Conservation (phyloP, 2,113 vertebrate species). For the Physeter macrocephalus region DNA sequence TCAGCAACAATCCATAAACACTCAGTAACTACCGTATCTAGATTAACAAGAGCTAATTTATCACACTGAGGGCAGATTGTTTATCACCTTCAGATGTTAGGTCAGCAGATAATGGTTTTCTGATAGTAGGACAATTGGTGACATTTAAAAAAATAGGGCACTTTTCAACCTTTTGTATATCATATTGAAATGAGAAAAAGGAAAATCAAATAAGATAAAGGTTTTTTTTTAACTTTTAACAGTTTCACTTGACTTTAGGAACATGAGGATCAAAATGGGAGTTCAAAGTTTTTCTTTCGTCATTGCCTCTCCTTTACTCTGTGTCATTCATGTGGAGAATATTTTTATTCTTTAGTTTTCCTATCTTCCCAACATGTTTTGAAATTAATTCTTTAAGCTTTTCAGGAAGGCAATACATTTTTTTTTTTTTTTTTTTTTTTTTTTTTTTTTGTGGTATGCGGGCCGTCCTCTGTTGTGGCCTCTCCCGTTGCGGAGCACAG, state of each 20-base stretch:
- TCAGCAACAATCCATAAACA: not conserved
- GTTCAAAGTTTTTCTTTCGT: not conserved
- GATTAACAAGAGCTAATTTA: not conserved
- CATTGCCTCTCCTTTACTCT: not conserved
- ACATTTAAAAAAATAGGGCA: not conserved
- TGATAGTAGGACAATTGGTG: not conserved
- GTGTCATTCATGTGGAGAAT: not conserved
- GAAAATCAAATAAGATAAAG: not conserved
- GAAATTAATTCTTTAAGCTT: not conserved
- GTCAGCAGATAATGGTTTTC: not conserved
- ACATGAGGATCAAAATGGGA: not conserved
- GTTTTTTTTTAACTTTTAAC: not conserved
- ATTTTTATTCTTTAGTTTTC: not conserved
- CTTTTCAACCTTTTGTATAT: not conserved
- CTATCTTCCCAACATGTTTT: not conserved
- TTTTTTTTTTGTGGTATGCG: accelerated
- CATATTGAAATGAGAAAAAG: not conserved
- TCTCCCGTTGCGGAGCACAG: too few species aligned
- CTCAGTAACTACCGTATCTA: not conserved
- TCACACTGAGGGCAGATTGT: not conserved
- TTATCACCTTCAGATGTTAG: not conserved
- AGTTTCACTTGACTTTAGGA: not conserved
- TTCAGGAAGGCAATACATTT: not conserved
- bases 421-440: too few species aligned
- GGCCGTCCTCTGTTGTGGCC: too few species aligned